A percentile compares a stretch with the other conserved stretches of the same genome.
phyloP scores from a whole-genome alignment of 2,797 vertebrate genomes.

The Borostomias antarcticus region DNA sequence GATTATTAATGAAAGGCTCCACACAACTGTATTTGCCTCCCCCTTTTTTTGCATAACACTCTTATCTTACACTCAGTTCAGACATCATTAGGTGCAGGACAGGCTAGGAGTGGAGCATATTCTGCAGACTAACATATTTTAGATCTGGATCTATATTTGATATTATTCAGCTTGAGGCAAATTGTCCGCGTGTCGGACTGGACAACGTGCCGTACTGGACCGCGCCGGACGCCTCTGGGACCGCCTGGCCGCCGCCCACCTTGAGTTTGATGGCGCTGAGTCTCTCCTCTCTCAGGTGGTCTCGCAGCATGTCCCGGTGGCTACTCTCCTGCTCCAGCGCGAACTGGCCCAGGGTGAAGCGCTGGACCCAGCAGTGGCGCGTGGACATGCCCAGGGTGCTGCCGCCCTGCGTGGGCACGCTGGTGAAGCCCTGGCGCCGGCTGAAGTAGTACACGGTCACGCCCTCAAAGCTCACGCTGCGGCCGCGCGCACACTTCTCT shows the following conservation, averaged over 20 bases:
- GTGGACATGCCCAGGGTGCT: slow-evolving; percentile 93
- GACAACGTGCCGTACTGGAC: too few species aligned
- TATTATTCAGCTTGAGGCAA: too few species aligned
- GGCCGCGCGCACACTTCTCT: slow-evolving; percentile 85
- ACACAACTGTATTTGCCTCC: too few species aligned
- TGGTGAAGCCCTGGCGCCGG: slow-evolving; percentile 92
- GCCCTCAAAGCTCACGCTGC: slow-evolving; percentile 90
- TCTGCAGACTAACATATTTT: too few species aligned
- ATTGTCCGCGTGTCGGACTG: too few species aligned
- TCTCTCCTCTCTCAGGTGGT: slow-evolving; percentile 92
- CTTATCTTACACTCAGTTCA: too few species aligned
- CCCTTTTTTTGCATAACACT: too few species aligned
- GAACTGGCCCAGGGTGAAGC: slow-evolving; percentile 90
- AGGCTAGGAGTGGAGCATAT: too few species aligned
- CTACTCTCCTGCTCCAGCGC: slow-evolving; percentile 88
- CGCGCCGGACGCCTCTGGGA: too few species aligned
- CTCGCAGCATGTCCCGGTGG: slow-evolving; percentile 87
- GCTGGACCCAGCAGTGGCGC: slow-evolving; percentile 86
- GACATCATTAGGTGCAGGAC: too few species aligned
- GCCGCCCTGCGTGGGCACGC: slow-evolving; percentile 92
- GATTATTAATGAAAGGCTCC: too few species aligned
- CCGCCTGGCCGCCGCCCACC: slow-evolving; percentile 65
- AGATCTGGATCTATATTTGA: too few species aligned
- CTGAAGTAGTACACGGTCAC: slow-evolving; percentile 96
- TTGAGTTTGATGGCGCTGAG: slow-evolving; percentile 89